Percentiles rank a stretch among this genome's conserved stretches.
phyloP scores from a whole-genome alignment of 2,113 vertebrate species.

The Nothobranchius kuhntae region DNA sequence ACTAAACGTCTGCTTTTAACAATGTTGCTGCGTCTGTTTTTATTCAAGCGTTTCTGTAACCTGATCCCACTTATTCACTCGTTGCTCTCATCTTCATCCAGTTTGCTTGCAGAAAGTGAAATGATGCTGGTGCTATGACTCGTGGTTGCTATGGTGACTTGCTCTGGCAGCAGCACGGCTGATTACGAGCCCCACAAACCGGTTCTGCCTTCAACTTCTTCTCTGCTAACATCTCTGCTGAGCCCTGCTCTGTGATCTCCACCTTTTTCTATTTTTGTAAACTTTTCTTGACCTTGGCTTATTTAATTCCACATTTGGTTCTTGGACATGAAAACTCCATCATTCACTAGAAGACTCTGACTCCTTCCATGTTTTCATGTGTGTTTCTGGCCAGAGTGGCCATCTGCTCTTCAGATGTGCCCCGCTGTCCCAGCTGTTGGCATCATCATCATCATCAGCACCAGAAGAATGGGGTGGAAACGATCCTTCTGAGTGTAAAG shows the following conservation, averaged over 20 bases:
- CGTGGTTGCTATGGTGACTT: slow-evolving; percentile 62
- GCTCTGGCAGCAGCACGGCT: slow-evolving; percentile 62
- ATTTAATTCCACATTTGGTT: background rate
- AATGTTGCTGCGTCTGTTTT: background rate
- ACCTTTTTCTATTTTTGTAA: background rate
- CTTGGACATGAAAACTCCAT: slow-evolving; percentile 7
- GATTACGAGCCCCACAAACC: slow-evolving; percentile 56
- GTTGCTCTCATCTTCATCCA: slow-evolving; percentile 10
- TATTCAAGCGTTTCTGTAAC: background rate
- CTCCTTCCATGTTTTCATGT: slow-evolving; percentile 8
- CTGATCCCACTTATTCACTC: background rate
- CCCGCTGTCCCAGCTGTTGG: slow-evolving; percentile 42
- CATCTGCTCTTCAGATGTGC: slow-evolving; percentile 59
- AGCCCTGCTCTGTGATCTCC: background rate
- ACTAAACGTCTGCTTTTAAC: background rate
- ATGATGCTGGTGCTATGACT: slow-evolving; percentile 52
- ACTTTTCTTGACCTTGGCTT: background rate
- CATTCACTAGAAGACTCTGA: background rate
- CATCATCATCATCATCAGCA: slow-evolving; percentile 17
- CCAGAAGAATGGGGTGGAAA: slow-evolving; percentile 21
- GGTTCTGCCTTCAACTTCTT: slow-evolving; percentile 33
- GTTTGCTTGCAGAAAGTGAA: slow-evolving; percentile 10
- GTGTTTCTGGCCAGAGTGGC: slow-evolving; percentile 5
- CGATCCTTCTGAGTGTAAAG: background rate
- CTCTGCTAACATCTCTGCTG: slow-evolving; percentile 3